phyloP scores from a whole-genome alignment of 1,140 invertebrate genomes.

The Drosophila dunni region DNA sequence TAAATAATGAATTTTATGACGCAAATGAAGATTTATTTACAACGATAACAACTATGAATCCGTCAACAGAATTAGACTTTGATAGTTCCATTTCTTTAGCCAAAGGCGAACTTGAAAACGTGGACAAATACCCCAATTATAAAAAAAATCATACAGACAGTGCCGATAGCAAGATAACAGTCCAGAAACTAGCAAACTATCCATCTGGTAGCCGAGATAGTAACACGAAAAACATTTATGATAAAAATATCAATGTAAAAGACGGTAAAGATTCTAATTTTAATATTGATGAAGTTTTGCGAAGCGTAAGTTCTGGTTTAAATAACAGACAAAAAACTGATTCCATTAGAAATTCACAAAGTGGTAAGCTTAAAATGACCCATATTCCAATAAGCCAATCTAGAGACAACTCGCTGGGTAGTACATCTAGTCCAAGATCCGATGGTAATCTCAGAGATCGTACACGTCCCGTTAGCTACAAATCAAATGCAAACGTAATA shows the following conservation, averaged over 20 bases:
- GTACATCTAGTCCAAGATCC: conserved; percentile 86
- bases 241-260: conserved; percentile 51
- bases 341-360: conserved; percentile 68
- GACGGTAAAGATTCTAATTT: conserved; percentile 75
- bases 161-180: conserved; percentile 70
- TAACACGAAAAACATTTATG: conserved; percentile 39
- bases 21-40: conserved; percentile 42
- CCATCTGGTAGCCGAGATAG: conserved; percentile 52
- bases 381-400: conserved; percentile 55
- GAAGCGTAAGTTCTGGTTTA: conserved; percentile 56
- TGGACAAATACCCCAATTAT: conserved; percentile 38
- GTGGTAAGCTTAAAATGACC: conserved; percentile 51
- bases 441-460: conserved; percentile 85
- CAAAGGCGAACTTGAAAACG: conserved; percentile 19
- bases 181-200: conserved; percentile 60
- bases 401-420: conserved; percentile 56
- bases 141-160: conserved; percentile 38
- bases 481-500: conserved; percentile 36
- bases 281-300: conserved; percentile 63
- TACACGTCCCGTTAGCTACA: conserved; percentile 69
- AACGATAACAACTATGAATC: conserved; percentile 40
- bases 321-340: conserved; percentile 70
- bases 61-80: conserved; percentile 73
- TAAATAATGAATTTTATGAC: conserved; percentile 51
- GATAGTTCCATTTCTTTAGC: conserved; percentile 12